phyloP scores from a whole-genome alignment of 1,140 invertebrate species.

The Nymphalis io region DNA sequence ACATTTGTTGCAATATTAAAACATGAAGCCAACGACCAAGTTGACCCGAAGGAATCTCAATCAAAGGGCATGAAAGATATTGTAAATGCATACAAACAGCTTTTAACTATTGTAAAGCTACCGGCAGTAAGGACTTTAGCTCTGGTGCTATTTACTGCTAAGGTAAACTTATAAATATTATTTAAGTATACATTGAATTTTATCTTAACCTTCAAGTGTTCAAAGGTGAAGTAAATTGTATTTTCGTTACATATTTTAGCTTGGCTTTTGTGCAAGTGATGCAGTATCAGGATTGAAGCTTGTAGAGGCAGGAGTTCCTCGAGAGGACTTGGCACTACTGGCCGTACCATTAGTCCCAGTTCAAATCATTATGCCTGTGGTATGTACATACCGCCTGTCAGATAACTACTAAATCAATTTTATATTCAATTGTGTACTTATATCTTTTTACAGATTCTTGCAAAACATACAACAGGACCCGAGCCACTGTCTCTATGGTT shows the following conservation, averaged over 20 bases:
- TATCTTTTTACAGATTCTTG: slow-evolving; percentile 65
- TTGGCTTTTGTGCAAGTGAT: slow-evolving; percentile 98
- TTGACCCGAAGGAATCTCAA: slow-evolving; percentile 48
- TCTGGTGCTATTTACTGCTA: slow-evolving; percentile 93
- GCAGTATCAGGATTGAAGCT: slow-evolving; percentile 96
- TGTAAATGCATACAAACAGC: slow-evolving; percentile 90
- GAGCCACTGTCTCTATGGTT: slow-evolving; percentile 94
- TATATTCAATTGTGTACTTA: neutral
- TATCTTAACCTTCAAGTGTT: neutral
- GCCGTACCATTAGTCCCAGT: slow-evolving; percentile 96
- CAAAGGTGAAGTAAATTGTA: no score
- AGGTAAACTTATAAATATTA: slow-evolving; percentile 82
- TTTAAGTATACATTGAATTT: neutral
- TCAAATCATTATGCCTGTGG: slow-evolving; percentile 95
- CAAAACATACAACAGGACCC: slow-evolving; percentile 93
- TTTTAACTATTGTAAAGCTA: slow-evolving; percentile 92
- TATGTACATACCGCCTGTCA: slow-evolving; percentile 82
- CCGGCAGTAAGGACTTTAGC: slow-evolving; percentile 90
- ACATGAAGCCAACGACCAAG: slow-evolving; percentile 84
- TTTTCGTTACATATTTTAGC: slow-evolving; percentile 80
- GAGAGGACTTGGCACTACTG: slow-evolving; percentile 95
- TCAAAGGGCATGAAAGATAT: slow-evolving; percentile 81
- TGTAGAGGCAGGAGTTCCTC: slow-evolving; percentile 96
- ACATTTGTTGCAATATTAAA: slow-evolving; percentile 95
- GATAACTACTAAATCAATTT: neutral